These are phyloP conservation scores for Phataginus tricuspis DNA, from an alignment of 2,797 vertebrate species.

Conservation along the genomic window DNA sequence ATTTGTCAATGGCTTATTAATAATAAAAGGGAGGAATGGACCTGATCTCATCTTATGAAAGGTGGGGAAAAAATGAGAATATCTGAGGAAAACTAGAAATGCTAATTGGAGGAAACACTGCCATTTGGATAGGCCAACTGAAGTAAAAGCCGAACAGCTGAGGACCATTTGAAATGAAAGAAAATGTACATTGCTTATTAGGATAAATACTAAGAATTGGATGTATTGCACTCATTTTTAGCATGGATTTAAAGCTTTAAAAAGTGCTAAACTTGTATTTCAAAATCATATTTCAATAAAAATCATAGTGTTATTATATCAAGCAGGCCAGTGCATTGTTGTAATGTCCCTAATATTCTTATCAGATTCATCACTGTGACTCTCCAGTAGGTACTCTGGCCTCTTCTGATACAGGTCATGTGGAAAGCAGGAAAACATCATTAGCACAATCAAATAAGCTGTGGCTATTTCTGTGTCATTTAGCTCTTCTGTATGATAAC, in stretches of 20 bases:
- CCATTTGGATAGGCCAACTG: neutral
- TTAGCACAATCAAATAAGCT: neutral
- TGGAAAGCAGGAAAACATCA: neutral
- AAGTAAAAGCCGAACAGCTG: neutral
- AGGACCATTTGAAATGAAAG: neutral
- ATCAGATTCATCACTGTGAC: neutral
- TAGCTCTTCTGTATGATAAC: neutral
- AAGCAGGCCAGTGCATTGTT: neutral
- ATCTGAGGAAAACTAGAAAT: neutral
- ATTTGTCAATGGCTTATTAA: neutral
- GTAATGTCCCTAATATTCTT: neutral
- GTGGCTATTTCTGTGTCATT: neutral
- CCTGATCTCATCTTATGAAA: neutral
- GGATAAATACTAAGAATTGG: neutral
- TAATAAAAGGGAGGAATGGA: neutral
- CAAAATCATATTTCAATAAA: slow-evolving; percentile 22
- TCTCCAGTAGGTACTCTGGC: neutral
- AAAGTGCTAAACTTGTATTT: neutral
- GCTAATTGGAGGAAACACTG: neutral
- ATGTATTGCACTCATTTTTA: neutral
- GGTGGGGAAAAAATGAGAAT: neutral
- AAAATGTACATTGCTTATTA: neutral
- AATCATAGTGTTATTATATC: neutral
- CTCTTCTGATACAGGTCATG: neutral
- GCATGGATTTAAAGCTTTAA: neutral